Conservation (phyloP, 2,888 invertebrate species). For the Gymnosoma rotundatum region DNA sequence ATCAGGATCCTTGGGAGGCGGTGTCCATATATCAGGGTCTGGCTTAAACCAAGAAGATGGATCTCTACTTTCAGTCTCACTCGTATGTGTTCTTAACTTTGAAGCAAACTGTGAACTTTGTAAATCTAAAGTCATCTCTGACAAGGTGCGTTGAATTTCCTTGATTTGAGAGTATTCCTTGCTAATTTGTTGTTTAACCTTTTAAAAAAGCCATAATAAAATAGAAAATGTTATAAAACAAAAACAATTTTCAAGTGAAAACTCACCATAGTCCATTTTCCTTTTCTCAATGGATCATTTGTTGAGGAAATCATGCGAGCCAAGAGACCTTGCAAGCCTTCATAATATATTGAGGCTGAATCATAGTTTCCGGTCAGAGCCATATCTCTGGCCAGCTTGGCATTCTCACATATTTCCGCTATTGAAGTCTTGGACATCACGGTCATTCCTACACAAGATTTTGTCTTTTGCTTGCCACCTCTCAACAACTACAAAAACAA, state of each 20-base stretch:
- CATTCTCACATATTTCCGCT: constrained; percentile 96
- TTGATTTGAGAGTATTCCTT: constrained; percentile 96
- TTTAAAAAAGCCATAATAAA: constrained; percentile 21
- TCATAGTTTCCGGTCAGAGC: constrained; percentile 98
- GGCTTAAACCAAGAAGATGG: constrained; percentile 84
- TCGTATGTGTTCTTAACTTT: constrained; percentile 79
- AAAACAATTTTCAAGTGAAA: not conserved
- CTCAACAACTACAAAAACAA: constrained; percentile 77
- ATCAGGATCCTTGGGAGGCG: constrained; percentile 88
- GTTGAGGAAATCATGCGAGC: constrained; percentile 91
- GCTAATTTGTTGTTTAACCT: constrained; percentile 94
- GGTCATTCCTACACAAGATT: constrained; percentile 85
- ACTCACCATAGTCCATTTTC: constrained; percentile 94
- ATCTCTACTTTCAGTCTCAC: constrained; percentile 80
- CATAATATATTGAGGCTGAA: constrained; percentile 95
- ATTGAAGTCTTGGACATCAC: constrained; percentile 93
- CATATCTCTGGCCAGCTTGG: constrained; percentile 96
- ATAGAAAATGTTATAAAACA: not conserved
- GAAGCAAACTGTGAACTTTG: constrained; percentile 83
- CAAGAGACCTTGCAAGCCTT: constrained; percentile 95
- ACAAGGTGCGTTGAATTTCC: constrained; percentile 83
- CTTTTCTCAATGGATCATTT: constrained; percentile 90
- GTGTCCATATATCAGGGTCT: constrained; percentile 92
- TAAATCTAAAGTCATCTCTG: constrained; percentile 82
- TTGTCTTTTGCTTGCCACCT: constrained; percentile 82